Evolutionary conservation across 2,888 invertebrate genomes (phyloP).

Genomic region (Ectemnius cavifrons): DNA sequence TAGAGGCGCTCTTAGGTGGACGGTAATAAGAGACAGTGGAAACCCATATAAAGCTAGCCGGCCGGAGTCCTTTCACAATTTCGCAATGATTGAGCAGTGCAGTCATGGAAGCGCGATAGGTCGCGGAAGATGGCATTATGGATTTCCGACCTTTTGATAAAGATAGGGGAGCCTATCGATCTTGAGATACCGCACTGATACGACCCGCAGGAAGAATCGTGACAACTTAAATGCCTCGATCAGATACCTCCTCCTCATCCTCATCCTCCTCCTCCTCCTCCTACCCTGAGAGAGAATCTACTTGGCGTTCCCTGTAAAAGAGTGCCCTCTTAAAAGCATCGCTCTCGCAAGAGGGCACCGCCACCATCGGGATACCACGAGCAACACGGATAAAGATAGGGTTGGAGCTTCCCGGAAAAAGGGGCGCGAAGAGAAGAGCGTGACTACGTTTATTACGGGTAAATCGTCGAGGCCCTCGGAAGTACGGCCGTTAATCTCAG

Average conservation of each 20-base stretch:
- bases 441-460: conserved; percentile 58
- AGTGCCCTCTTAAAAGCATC: too few relatives aligned
- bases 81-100: conserved; percentile 54
- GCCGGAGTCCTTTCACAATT: conserved; percentile 50
- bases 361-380: too few relatives aligned
- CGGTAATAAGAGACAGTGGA: conserved; percentile 46
- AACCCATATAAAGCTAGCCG: conserved; percentile 48
- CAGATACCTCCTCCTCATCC: background rate
- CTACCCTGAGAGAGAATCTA: too few relatives aligned
- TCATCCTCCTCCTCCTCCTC: too few relatives aligned
- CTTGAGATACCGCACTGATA: conserved; percentile 19
- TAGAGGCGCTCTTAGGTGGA: conserved; percentile 33
- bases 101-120: conserved; percentile 35
- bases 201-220: background rate
- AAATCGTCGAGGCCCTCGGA: conserved; percentile 57
- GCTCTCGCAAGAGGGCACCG: too few relatives aligned
- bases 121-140: conserved; percentile 52
- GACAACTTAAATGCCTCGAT: background rate
- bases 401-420: conserved; percentile 38
- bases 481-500: conserved; percentile 66
- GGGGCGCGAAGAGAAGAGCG: conserved; percentile 23
- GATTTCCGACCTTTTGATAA: conserved; percentile 46
- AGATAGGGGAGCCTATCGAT: conserved; percentile 42
- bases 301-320: too few relatives aligned
- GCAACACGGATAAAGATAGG: background rate